Evolutionary conservation across 2,113 vertebrate species (phyloP).

Genomic region (Chascanopsetta lugubris): DNA sequence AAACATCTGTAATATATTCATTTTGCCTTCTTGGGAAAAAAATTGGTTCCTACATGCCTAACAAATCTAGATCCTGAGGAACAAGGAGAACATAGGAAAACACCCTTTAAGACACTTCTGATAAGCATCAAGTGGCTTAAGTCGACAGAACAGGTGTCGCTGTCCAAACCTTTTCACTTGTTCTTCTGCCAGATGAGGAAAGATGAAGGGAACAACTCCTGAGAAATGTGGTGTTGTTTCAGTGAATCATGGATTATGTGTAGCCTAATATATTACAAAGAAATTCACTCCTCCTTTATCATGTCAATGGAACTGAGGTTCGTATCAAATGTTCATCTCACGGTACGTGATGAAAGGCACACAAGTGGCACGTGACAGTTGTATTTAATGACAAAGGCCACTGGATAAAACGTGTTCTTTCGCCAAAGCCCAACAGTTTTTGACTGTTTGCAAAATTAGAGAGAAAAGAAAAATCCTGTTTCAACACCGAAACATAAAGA

Average conservation of each 20-base stretch:
- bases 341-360: background rate
- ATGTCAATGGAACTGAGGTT: background rate
- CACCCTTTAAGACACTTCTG: constrained; percentile 42
- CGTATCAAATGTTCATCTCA: constrained; percentile 12
- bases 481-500: no score
- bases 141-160: constrained; percentile 31
- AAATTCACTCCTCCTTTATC: constrained; percentile 1
- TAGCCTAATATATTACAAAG: constrained; percentile 16
- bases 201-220: no score
- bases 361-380: no score
- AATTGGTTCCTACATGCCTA: constrained; percentile 13
- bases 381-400: no score
- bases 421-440: no score
- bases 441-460: no score
- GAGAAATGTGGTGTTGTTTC: background rate
- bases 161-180: constrained; percentile 4
- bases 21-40: background rate
- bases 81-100: constrained; percentile 12
- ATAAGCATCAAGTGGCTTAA: constrained; percentile 7
- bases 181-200: constrained; percentile 8
- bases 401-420: no score
- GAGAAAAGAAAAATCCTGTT: no score
- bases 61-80: constrained; percentile 36
- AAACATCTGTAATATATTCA: constrained; percentile 34
- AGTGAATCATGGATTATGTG: constrained; percentile 16